These are phyloP conservation scores for Charaxes varanes DNA, from an alignment of 1,140 invertebrate species.

Conservation along the genomic window DNA sequence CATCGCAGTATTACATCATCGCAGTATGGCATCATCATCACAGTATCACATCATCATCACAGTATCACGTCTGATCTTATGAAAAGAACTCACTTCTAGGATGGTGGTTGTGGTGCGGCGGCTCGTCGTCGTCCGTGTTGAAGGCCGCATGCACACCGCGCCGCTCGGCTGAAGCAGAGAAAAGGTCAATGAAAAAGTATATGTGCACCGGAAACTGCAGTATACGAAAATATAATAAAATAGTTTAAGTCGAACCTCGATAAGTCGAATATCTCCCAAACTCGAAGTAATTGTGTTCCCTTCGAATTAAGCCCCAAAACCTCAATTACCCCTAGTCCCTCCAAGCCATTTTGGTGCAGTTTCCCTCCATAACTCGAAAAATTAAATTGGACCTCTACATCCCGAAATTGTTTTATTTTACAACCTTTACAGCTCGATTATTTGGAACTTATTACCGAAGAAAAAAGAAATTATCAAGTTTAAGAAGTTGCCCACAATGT, in stretches of 20 bases:
- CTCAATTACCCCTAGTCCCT: neutral
- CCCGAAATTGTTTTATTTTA: neutral
- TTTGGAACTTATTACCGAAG: conserved; percentile 8
- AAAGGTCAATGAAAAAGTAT: too few species aligned
- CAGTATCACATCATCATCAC: too few species aligned
- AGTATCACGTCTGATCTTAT: too few species aligned
- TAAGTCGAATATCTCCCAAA: neutral
- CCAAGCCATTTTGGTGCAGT: neutral
- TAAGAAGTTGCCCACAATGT: conserved; percentile 12
- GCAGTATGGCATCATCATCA: too few species aligned
- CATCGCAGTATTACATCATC: too few species aligned
- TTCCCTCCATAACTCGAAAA: neutral
- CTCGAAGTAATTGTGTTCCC: neutral
- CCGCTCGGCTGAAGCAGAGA: conserved; percentile 24
- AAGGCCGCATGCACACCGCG: conserved; percentile 51
- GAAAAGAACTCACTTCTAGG: neutral
- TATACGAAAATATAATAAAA: too few species aligned
- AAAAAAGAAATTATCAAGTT: conserved; percentile 9
- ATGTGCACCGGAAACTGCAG: too few species aligned
- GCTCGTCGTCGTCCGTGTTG: conserved; percentile 48
- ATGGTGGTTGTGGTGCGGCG: conserved; percentile 4
- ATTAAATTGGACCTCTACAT: neutral
- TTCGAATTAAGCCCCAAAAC: neutral
- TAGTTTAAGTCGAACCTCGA: neutral
- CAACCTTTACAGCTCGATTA: conserved; percentile 13